A percentile compares a stretch with the other conserved stretches of the same genome.
phyloP scores from a whole-genome alignment of 2,113 vertebrate species.

The Cochlearius cochlearius region DNA sequence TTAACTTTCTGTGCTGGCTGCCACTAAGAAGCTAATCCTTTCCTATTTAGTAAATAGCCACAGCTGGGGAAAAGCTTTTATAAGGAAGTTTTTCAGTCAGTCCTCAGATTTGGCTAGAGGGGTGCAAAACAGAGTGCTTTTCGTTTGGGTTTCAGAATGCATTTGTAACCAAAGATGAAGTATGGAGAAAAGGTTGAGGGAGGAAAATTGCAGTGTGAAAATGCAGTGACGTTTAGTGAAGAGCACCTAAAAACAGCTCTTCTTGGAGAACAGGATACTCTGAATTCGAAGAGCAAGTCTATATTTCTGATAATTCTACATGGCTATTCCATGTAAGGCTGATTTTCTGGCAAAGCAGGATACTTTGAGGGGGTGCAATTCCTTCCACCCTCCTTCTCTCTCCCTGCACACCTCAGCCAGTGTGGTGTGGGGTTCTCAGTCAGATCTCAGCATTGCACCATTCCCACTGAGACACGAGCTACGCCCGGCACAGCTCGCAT shows the following conservation, averaged over 20 bases:
- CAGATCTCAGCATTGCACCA: background rate
- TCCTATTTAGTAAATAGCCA: background rate
- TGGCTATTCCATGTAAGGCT: background rate
- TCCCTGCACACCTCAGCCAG: background rate
- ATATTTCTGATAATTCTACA: background rate
- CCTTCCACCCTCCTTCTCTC: background rate
- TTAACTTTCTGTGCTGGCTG: background rate
- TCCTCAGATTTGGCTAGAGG: background rate
- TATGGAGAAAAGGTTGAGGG: background rate
- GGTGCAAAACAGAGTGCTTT: background rate
- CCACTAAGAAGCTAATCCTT: background rate
- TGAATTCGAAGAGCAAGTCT: background rate
- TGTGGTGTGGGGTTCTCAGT: background rate
- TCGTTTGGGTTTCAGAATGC: background rate
- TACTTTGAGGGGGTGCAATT: background rate
- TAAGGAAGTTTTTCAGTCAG: background rate
- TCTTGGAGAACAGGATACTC: background rate
- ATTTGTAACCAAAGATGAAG: background rate
- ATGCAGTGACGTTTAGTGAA: background rate
- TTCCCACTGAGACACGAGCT: background rate
- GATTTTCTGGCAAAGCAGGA: background rate
- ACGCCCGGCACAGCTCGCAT: fast-evolving
- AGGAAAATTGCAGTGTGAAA: background rate
- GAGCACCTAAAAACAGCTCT: background rate
- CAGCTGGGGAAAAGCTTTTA: background rate